These are phyloP conservation scores for Pyrgilauda ruficollis DNA, from an alignment of 2,113 vertebrate species.

Conservation along the genomic window DNA sequence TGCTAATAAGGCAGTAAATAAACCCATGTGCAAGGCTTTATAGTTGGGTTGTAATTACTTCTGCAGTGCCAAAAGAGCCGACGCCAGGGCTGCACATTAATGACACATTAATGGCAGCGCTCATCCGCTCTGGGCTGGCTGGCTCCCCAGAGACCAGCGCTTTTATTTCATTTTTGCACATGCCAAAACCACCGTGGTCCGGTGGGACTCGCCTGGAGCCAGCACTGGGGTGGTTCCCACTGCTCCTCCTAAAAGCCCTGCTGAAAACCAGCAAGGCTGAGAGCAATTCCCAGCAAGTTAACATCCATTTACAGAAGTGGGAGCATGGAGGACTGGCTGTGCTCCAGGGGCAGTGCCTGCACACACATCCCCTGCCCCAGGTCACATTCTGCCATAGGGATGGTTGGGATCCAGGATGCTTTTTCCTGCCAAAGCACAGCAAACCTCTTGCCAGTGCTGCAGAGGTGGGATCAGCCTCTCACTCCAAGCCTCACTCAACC, in stretches of 20 bases:
- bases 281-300: not conserved
- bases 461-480: not conserved
- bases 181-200: not conserved
- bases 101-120: not conserved
- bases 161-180: slow-evolving; percentile 1
- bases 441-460: rapidly evolving
- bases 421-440: not conserved
- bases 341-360: rapidly evolving
- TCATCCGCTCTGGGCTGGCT: not conserved
- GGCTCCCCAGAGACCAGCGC: not conserved
- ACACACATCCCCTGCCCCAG: rapidly evolving
- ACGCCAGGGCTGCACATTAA: not conserved
- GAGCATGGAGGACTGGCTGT: rapidly evolving
- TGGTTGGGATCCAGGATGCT: not conserved
- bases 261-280: not conserved
- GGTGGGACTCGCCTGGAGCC: not conserved
- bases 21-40: not conserved
- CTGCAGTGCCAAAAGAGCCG: not conserved
- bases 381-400: not conserved
- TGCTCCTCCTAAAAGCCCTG: not conserved
- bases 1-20: slow-evolving; percentile 27
- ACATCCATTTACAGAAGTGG: not conserved
- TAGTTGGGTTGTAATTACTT: slow-evolving; percentile 16
- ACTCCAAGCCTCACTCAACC: rapidly evolving
- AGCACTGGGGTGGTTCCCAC: not conserved